Conservation (phyloP, 2,888 invertebrate species). For the Eustalomyia histrio region DNA sequence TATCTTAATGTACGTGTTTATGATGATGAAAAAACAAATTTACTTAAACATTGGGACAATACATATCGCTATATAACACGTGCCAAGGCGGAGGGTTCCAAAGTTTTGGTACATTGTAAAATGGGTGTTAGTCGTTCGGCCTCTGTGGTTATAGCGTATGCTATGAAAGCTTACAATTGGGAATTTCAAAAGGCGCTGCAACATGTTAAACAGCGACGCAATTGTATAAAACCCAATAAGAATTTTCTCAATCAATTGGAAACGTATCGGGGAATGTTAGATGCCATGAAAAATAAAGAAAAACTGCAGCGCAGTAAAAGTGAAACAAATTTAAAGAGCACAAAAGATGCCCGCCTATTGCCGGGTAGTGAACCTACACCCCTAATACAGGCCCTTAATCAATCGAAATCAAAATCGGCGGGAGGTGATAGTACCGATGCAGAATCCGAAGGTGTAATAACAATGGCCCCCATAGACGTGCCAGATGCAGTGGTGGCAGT, state of each 20-base stretch:
- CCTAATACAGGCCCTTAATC: constrained; percentile 81
- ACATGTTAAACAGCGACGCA: constrained; percentile 94
- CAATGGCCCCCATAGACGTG: constrained; percentile 29
- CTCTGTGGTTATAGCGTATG: constrained; percentile 98
- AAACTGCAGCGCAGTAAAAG: constrained; percentile 95
- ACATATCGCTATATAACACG: constrained; percentile 97
- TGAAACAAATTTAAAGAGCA: constrained; percentile 91
- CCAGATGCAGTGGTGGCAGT: constrained; percentile 34
- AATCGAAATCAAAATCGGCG: constrained; percentile 75
- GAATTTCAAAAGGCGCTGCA: constrained; percentile 92
- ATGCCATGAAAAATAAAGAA: constrained; percentile 97
- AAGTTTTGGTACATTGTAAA: constrained; percentile 98
- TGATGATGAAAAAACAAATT: constrained; percentile 97
- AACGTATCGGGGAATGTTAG: constrained; percentile 97
- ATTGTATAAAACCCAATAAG: constrained; percentile 96
- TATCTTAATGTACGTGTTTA: constrained; percentile 98
- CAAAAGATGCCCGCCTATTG: constrained; percentile 82
- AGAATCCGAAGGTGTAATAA: constrained; percentile 22
- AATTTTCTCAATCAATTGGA: constrained; percentile 96
- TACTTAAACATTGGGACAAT: constrained; percentile 98
- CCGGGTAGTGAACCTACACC: constrained; percentile 83
- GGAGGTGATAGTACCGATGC: constrained; percentile 66
- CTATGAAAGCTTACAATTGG: constrained; percentile 99
- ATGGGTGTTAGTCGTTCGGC: constrained; percentile 99
- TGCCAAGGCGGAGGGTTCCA: constrained; percentile 93